Conservation (phyloP, 2,113 vertebrate species). For the Lontra canadensis region DNA sequence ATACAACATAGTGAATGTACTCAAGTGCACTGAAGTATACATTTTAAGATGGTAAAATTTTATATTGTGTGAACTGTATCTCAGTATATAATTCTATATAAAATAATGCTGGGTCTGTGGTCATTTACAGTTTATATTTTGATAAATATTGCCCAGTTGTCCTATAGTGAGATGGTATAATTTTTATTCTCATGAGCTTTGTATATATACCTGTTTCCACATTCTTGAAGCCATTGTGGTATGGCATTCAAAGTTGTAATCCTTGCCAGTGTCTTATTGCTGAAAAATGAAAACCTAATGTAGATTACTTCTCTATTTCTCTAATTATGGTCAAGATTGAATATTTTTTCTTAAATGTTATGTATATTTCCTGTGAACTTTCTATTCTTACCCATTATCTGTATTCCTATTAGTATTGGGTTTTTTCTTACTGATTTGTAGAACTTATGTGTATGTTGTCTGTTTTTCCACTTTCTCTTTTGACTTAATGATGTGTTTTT, state of each 20-base stretch:
- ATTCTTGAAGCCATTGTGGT: background rate
- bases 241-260: background rate
- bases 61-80: background rate
- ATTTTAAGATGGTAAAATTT: background rate
- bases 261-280: background rate
- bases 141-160: background rate
- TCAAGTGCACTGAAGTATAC: background rate
- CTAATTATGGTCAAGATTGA: background rate
- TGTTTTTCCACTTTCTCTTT: background rate
- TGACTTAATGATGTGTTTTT: background rate
- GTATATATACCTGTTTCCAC: background rate
- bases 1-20: background rate
- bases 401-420: background rate
- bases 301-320: slow-evolving; percentile 28
- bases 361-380: slow-evolving; percentile 9
- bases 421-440: slow-evolving; percentile 40
- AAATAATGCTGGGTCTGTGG: background rate
- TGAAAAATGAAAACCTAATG: background rate
- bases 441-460: background rate
- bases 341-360: background rate
- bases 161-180: background rate
- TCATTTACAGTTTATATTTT: background rate
- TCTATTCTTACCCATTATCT: background rate
- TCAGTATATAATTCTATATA: background rate
- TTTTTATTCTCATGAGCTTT: background rate